A percentile compares a stretch with the other conserved stretches of the same genome.
phyloP scores from a whole-genome alignment of 2,888 invertebrate genomes.

The Nephrotoma guestfalica region DNA sequence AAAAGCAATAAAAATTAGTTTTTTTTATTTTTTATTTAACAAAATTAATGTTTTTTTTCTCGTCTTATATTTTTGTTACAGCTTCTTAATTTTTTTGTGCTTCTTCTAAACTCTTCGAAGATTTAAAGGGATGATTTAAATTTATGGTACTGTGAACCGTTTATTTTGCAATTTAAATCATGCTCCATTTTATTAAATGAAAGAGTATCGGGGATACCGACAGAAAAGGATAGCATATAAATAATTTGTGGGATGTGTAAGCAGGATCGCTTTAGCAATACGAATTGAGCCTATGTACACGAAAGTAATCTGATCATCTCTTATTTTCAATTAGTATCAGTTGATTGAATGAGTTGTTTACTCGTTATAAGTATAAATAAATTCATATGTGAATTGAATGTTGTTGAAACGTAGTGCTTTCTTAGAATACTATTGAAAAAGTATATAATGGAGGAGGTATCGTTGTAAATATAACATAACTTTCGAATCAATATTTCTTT shows the following conservation, averaged over 20 bases:
- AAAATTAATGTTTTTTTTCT: not conserved
- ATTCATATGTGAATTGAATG: no score
- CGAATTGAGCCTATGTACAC: no score
- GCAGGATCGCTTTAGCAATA: not conserved
- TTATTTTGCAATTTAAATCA: not conserved
- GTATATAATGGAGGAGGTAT: no score
- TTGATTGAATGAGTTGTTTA: no score
- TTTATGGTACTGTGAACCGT: not conserved
- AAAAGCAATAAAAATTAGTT: not conserved
- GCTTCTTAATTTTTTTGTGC: not conserved
- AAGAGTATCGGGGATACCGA: not conserved
- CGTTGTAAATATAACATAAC: no score
- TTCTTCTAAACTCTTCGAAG: not conserved
- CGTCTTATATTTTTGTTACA: not conserved
- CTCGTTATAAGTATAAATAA: no score
- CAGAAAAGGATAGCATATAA: not conserved
- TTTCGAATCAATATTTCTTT: no score
- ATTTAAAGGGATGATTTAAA: not conserved
- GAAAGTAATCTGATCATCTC: no score
- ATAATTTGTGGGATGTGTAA: not conserved
- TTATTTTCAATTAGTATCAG: no score
- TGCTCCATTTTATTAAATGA: not conserved
- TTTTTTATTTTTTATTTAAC: not conserved
- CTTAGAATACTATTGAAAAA: no score
- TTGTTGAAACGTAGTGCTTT: no score